phyloP scores from a whole-genome alignment of 2,797 vertebrate species.

The Sitta carolinensis region DNA sequence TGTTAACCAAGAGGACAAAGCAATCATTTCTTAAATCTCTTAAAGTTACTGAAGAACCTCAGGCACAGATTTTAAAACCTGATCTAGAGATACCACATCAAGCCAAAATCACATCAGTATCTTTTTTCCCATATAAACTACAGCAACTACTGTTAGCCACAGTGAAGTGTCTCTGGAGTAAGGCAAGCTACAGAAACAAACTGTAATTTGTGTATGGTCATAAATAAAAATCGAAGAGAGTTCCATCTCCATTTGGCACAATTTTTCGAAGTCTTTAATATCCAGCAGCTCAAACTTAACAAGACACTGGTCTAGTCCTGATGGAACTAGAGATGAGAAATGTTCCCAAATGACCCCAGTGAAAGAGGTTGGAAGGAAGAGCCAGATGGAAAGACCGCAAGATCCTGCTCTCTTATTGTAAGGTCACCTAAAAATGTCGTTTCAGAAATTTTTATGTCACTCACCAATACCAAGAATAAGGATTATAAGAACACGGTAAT shows the following conservation, averaged over 20 bases:
- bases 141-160: background rate
- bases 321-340: background rate
- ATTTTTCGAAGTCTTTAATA: background rate
- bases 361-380: background rate
- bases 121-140: background rate
- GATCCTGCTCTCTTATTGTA: background rate
- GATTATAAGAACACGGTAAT: background rate
- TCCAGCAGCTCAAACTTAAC: background rate
- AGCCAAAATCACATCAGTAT: background rate
- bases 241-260: background rate
- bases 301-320: background rate
- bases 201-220: background rate
- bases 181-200: background rate
- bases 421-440: background rate
- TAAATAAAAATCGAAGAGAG: background rate
- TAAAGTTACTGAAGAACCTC: background rate
- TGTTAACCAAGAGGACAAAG: background rate
- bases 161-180: background rate
- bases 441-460: slow-evolving; percentile 4
- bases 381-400: background rate
- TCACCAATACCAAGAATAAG: background rate
- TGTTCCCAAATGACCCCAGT: background rate
- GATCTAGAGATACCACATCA: background rate
- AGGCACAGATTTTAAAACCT: background rate
- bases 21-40: background rate